Percentiles rank a stretch among this genome's conserved stretches.
Conservation (phyloP, 2,797 vertebrate genomes). For the Cygnus olor region DNA sequence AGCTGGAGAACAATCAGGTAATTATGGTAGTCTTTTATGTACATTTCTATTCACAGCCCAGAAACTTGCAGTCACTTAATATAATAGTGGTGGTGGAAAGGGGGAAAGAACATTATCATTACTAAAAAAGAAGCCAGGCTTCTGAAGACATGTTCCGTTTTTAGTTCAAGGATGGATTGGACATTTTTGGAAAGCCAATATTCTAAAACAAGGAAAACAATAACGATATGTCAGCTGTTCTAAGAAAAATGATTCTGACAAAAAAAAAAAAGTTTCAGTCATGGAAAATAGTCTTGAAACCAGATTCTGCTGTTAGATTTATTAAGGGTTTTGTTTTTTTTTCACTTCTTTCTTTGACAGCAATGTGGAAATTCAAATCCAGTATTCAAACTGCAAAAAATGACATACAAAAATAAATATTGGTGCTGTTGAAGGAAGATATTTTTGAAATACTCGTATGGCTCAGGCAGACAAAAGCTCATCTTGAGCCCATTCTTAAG, state of each 20-base stretch:
- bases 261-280: conserved; percentile 23
- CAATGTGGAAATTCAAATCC: neutral
- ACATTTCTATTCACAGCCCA: neutral
- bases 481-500: conserved; percentile 32
- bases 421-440: conserved; percentile 31
- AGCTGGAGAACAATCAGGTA: neutral
- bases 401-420: conserved; percentile 48
- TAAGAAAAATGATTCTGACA: conserved; percentile 31
- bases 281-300: conserved; percentile 47
- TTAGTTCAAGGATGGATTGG: conserved; percentile 8
- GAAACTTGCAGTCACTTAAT: neutral
- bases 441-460: neutral
- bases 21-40: neutral
- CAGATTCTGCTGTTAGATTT: conserved; percentile 40
- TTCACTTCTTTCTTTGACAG: neutral
- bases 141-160: neutral
- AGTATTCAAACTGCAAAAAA: conserved; percentile 24
- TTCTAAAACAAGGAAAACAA: conserved; percentile 43
- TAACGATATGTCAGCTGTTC: conserved; percentile 41
- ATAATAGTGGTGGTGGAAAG: neutral
- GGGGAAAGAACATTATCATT: neutral
- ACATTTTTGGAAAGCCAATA: conserved; percentile 3
- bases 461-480: conserved; percentile 47
- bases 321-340: conserved; percentile 11
- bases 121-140: neutral